A percentile compares a stretch with the other conserved stretches of the same genome.
phyloP scores from a whole-genome alignment of 2,113 vertebrate species.

The Hipposideros armiger region DNA sequence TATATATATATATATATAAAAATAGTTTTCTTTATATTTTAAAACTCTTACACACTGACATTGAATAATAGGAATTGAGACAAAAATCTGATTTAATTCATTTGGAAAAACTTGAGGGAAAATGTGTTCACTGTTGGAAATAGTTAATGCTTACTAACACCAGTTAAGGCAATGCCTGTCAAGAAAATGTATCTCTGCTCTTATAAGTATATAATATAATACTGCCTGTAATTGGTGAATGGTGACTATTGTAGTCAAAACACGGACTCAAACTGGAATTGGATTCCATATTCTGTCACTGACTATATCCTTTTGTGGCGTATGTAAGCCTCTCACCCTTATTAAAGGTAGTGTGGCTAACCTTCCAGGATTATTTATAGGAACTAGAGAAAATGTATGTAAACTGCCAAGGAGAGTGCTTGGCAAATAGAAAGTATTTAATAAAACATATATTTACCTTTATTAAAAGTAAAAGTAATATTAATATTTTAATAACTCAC shows the following conservation, averaged over 20 bases:
- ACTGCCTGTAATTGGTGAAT: neutral
- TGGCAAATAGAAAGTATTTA: neutral
- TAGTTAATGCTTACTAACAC: neutral
- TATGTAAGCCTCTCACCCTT: neutral
- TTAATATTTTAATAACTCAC: neutral
- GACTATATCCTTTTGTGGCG: neutral
- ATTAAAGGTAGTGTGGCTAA: neutral
- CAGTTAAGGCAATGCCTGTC: neutral
- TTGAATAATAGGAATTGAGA: neutral
- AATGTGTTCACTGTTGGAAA: neutral
- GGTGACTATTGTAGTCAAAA: neutral
- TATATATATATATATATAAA: neutral
- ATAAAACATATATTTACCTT: neutral
- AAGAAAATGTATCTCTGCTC: neutral
- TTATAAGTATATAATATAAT: neutral
- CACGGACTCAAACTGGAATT: neutral
- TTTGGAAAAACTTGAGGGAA: neutral
- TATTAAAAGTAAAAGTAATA: slow-evolving; percentile 1
- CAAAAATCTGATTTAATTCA: neutral
- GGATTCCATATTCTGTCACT: neutral
- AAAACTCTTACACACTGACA: neutral
- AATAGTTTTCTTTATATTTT: neutral
- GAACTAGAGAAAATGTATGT: neutral
- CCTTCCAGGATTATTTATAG: neutral
- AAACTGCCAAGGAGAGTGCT: neutral